Evolutionary conservation across 2,888 invertebrate species (phyloP), one percentile per base, ranked within the genome.

Genomic region (Protophormia terraenovae): DNA sequence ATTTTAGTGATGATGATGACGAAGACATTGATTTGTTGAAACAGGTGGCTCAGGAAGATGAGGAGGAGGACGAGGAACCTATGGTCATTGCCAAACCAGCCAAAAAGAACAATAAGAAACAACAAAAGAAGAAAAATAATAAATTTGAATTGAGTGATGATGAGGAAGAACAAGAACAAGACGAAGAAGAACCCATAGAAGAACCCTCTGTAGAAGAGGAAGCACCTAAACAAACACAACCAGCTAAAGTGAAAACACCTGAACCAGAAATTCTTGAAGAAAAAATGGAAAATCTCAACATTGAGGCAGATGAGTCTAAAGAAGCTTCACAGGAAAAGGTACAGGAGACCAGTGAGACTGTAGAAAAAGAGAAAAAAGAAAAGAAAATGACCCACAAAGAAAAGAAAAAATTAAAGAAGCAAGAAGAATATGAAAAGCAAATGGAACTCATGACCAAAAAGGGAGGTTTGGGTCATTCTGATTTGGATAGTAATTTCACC

Each of bases 401-500:
- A 91, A 97, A 97, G 93, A 98, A 97, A 90, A 97, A 97, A 90
- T 89, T 97, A 86, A 98, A 98, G 91, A 97, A 97, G 88, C 95
- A 96, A 93, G 95, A 96, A 90, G 97, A 98, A 90, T 97, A 97
- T 92, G 97, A 98, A 90, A 96, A 96, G 89, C 97, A 97, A 90
- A 94, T 98, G 95, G 97, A 98, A 91, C 91, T 96, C 88, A 93
- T 98, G 93, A 95, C 96, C 1, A 97, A 96, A 91, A 97, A 97
- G 92, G 97, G 97, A 22, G 97, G 97, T 0, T 96, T 97, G 91
- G 98, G 97, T 0, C 97, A 97, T 91, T 97, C 97, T 50, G 97
- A 97, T 78, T 93, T 98, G 16, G 98, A 97, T 81, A 96, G 96
- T 45, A 99, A 99, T 93, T 99, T 99, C 91, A 98, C 99, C 3